phyloP scores from a whole-genome alignment of 2,888 invertebrate species.

The Nomada flava region DNA sequence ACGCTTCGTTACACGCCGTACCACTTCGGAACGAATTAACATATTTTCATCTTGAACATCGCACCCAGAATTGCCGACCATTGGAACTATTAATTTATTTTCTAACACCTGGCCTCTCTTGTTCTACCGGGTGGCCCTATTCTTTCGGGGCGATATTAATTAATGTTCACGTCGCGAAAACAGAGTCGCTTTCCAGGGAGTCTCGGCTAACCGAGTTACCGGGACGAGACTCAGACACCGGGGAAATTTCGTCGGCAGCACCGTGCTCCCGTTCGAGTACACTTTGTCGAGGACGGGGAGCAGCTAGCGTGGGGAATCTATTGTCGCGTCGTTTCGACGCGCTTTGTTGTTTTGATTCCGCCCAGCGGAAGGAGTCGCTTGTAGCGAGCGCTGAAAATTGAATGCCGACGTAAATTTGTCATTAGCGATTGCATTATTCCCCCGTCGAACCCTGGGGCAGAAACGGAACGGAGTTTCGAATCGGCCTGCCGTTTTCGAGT shows the following conservation, averaged over 20 bases:
- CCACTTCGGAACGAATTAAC: too few relatives aligned
- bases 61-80: too few relatives aligned
- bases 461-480: neutral
- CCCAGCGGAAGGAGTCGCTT: neutral
- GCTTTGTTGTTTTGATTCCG: constrained; percentile 1
- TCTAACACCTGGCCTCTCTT: too few relatives aligned
- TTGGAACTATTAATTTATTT: too few relatives aligned
- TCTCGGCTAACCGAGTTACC: constrained; percentile 12
- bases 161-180: neutral
- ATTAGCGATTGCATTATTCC: neutral
- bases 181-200: constrained; percentile 10
- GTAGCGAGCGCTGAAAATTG: neutral
- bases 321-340: neutral
- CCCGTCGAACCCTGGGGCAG: neutral
- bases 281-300: neutral
- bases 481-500: too few relatives aligned
- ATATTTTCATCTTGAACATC: too few relatives aligned
- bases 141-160: constrained; percentile 8
- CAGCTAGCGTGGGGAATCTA: neutral
- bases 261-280: neutral
- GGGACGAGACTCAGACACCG: neutral
- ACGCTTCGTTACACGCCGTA: too few relatives aligned
- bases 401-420: neutral
- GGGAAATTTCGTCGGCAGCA: constrained; percentile 14
- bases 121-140: too few relatives aligned